Base-by-base conservation (phyloP, 2,797 vertebrate genomes). In the Liasis olivaceus region DNA sequence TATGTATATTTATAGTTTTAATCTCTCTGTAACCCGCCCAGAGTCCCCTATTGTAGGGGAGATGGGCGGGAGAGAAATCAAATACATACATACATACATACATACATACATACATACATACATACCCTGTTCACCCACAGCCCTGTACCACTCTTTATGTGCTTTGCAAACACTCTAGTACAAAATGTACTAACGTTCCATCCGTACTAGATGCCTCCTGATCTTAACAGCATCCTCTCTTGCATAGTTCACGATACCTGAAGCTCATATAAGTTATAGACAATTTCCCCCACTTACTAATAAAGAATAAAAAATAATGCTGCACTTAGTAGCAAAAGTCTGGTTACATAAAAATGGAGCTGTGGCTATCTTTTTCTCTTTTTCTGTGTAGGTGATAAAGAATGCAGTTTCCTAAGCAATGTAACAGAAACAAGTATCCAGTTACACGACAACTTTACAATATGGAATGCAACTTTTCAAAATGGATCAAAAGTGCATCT, bases 381-480 rank as follows among this genome's bases (percentile, higher is more conserved):
- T 94, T 87, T 87, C 66, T 92, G 56, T 93, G 84, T 93, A 97
- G 97, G 95, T 90, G 5, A 36, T 62, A 26, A 58, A 1, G 0
- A 85, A 42, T 97, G 96, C 77, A 62, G 1, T 66, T 72, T 22
- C 22, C 31, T 91, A 17, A 63, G 3, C 2, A 6, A 22, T 5
- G 0, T 14, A 77, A 90, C 90, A 89, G n/a, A 59, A 64, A 88
- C 42, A 63, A 63, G n/a, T 42, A 17, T 47, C 77, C 2, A 47
- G 17, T 63, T 90, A n/a, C 20, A 85, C 62, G 14, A 31, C n/a
- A 91, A 72, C 89, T 91, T 92, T 81, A 22, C 51, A 58, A 86
- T 56, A 62, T 84, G 2, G 22, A 93, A 0, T 62, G 60, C 77
- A 93, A 69, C 47, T 12, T 14, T 47, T 64, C 2, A 0, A 20